Percentiles rank a stretch among this genome's conserved stretches.
phyloP scores from a whole-genome alignment of 2,113 vertebrate genomes.

The Arizona elegans region DNA sequence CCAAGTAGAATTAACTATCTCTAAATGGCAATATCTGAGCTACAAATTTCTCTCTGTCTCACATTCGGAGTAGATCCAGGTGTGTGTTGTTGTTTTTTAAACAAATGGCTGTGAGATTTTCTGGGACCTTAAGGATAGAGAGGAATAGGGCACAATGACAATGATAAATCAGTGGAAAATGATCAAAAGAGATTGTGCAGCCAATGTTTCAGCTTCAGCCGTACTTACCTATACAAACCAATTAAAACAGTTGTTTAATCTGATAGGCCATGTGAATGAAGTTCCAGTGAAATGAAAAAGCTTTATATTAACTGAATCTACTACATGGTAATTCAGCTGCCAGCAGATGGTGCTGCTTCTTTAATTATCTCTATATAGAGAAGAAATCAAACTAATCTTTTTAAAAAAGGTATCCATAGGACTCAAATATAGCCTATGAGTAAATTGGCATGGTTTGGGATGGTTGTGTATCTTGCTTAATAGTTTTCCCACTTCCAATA shows the following conservation, averaged over 20 bases:
- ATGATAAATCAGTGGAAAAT: background rate
- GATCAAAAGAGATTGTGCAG: background rate
- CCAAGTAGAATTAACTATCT: background rate
- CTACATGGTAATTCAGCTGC: background rate
- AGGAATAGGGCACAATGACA: too few species aligned
- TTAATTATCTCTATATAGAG: background rate
- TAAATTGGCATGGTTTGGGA: background rate
- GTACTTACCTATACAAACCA: background rate
- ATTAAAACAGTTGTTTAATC: background rate
- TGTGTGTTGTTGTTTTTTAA: background rate
- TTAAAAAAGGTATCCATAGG: too few species aligned
- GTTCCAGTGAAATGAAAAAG: background rate
- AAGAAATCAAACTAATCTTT: background rate
- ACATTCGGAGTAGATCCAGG: background rate
- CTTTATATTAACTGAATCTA: background rate
- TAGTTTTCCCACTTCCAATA: background rate
- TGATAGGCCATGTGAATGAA: background rate
- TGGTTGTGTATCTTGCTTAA: background rate
- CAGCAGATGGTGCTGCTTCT: constrained; percentile 10
- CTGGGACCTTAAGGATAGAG: too few species aligned
- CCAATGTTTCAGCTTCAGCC: background rate
- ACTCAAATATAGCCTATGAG: background rate
- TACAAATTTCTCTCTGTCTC: background rate
- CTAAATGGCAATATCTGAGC: background rate
- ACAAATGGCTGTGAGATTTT: background rate